Evolutionary conservation across 1,140 invertebrate genomes (phyloP), one percentile per base, ranked within the genome.

Genomic region (Zeugodacus cucurbitae): DNA sequence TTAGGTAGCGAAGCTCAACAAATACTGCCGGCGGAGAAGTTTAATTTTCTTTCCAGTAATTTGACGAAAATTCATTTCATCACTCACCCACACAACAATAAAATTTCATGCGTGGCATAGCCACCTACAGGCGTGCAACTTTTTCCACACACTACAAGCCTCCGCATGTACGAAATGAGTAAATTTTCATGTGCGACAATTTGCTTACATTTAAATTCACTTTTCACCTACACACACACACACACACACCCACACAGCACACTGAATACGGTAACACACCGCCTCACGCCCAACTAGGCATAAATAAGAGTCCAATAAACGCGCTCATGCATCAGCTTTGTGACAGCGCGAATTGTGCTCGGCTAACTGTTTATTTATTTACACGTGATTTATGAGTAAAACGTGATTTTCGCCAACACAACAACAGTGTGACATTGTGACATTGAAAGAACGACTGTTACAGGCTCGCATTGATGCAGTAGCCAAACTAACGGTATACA

Each of bases 191-290:
- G 17, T 41, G 22, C 20, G 70, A 6, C 70, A 74, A 44, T 74
- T 74, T 74, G 70, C 17, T 41, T 8, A 74, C 34, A 41, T 74
- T 74, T 74, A 41, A 74, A 41, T 74, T 74, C 70, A 74, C 70
- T 74, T 44, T 74, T 74, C 37, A 22, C 26, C 10, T 14, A 8
- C 22, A 62, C 59, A 58, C 22, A 3, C 22, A 58, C 11, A 58
- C 11, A 14, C 11, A 20, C 57, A 29, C 59, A 26, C 10, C 22
- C 6, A n/a, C 11, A 2, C 48, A 54, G 48, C 48, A 14, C 14
- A 17, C n/a, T n/a, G n/a, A n/a, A n/a, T n/a, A n/a, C n/a, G 0
- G 48, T 3, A 0, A 4, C 20, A 7, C 58, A 8, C 58, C n/a
- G 58, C n/a, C 17, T n/a, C 17, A 26, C 58, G n/a, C 58, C n/a